phyloP scores from a whole-genome alignment of 92 coral and sea anemone species.

The Phenganax stokvisi region DNA sequence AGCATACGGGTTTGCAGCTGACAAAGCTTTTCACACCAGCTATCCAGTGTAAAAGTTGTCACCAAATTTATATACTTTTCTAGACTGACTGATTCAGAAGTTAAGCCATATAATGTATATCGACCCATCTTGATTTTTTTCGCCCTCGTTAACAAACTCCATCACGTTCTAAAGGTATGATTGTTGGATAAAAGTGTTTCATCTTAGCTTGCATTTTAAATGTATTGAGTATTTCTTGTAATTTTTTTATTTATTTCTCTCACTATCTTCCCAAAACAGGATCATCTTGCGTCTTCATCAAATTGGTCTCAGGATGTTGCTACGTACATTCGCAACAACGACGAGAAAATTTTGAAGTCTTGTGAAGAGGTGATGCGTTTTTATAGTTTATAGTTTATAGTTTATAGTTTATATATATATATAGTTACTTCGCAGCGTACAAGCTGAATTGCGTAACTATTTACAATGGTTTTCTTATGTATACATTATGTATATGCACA shows the following conservation, averaged over 20 bases:
- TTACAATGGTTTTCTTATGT: too few relatives aligned
- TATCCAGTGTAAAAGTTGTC: background rate
- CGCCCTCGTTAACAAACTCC: slow-evolving; percentile 77
- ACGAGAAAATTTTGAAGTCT: slow-evolving; percentile 78
- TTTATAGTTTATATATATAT: too few relatives aligned
- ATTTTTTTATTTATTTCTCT: background rate
- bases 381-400: too few relatives aligned
- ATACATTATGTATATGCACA: too few relatives aligned
- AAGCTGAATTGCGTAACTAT: background rate
- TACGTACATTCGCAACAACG: slow-evolving; percentile 78
- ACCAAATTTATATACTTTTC: background rate
- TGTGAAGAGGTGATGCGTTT: slow-evolving; percentile 66
- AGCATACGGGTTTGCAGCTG: background rate
- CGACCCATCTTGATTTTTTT: slow-evolving; percentile 73
- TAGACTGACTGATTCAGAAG: slow-evolving; percentile 53
- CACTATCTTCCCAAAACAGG: slow-evolving; percentile 28
- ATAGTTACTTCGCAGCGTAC: background rate
- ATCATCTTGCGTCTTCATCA: slow-evolving; percentile 51
- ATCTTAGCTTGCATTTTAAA: background rate
- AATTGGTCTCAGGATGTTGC: slow-evolving; percentile 90
- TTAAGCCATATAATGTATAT: slow-evolving; percentile 67
- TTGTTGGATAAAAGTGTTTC: background rate
- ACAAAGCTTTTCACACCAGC: background rate
- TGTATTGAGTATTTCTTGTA: background rate
- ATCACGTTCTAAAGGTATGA: slow-evolving; percentile 66